Percentiles rank a stretch among this genome's conserved stretches.
phyloP scores from a whole-genome alignment of 2,113 vertebrate genomes.

The Heterochromis multidens region DNA sequence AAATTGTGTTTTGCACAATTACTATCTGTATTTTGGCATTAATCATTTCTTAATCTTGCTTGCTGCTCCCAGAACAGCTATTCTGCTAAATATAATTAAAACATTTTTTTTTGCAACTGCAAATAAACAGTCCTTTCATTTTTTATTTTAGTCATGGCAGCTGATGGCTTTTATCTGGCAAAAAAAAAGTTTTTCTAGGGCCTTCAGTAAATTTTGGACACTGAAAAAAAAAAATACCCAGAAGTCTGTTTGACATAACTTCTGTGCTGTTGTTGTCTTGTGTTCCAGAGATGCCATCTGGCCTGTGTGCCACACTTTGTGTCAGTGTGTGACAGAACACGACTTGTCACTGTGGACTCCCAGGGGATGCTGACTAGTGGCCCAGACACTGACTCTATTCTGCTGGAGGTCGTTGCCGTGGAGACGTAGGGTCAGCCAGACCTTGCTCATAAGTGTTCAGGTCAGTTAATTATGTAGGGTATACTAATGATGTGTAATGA shows the following conservation, averaged over 20 bases:
- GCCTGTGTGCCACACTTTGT: conserved; percentile 57
- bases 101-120: neutral
- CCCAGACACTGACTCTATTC: conserved; percentile 63
- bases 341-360: neutral
- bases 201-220: neutral
- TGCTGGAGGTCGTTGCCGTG: conserved; percentile 71
- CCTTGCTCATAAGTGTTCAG: conserved; percentile 69
- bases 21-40: neutral
- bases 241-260: neutral
- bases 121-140: neutral
- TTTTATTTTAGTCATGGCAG: neutral
- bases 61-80: neutral
- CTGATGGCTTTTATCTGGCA: neutral
- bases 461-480: conserved; percentile 50
- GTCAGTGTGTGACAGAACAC: conserved; percentile 66
- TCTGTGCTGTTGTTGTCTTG: neutral
- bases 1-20: neutral
- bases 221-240: neutral
- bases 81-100: neutral
- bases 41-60: neutral
- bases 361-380: conserved; percentile 56
- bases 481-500: conserved; percentile 26
- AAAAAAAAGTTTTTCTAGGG: neutral
- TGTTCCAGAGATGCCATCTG: conserved; percentile 62
- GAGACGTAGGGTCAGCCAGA: conserved; percentile 75